Evolutionary conservation across 2,888 invertebrate species (phyloP), one percentile per base, ranked within the genome.

Genomic region (Synanthedon myopaeformis): DNA sequence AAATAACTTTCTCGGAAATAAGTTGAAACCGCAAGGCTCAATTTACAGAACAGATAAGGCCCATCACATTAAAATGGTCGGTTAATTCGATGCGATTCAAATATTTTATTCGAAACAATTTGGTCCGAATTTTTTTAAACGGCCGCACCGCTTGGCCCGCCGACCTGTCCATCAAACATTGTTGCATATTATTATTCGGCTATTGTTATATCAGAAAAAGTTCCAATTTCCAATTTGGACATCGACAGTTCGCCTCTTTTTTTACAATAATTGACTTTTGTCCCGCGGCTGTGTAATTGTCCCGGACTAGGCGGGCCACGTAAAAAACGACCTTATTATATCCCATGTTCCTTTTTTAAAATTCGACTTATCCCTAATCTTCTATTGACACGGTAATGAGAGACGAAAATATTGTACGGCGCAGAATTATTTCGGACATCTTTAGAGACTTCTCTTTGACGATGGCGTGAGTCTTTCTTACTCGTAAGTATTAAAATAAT

Each of bases 321-420:
- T 70, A 78, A 83, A 82, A 82, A 82, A 78, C 68, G 67, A 67
- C 69, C 72, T 74, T 76, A 80, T 77, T 66, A 64, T 45, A 51
- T 64, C 64, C 53, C 61, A 67, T 70, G 63, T 71, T 74, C 71
- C 74, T 76, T 70, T 75, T 68, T 64, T 64, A 67, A 82, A 82
- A 76, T 81, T 81, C 75, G 80, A 75, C 74, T 84, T 83, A 86
- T 84, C 86, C 86, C 82, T 86, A 86, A 87, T 87, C 85, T 87
- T 73, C 74, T 80, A 87, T 87, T 87, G 87, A 87, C 87, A 85
- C 72, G 69, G 86, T 87, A 87, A 87, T 87, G 82, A 86, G 85
- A 70, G 59, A 51, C 77, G 69, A 69, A 80, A 84, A 86, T 84
- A 84, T 84, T 81, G 81, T 82, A 78, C 70, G 69, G 57, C 60